Evolutionary conservation across 2,113 vertebrate genomes (phyloP).

Genomic region (Zosterops hypoxanthus): DNA sequence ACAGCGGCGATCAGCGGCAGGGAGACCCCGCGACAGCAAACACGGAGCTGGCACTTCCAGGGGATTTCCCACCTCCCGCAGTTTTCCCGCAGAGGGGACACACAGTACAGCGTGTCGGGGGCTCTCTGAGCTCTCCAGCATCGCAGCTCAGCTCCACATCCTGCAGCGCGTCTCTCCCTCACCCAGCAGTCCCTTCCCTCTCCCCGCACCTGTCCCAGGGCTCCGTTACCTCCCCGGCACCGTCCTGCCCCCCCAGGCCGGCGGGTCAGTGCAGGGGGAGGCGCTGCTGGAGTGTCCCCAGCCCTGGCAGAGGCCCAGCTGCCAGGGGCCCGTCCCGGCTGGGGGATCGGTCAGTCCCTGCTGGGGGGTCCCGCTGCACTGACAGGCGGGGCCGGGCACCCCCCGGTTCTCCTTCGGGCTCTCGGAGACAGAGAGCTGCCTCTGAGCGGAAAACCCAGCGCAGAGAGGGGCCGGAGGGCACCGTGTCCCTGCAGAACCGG

Average conservation of each 20-base stretch:
- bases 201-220: not conserved
- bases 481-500: not conserved
- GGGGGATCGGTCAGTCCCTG: constrained; percentile 16
- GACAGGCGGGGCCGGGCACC: not conserved
- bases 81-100: not conserved
- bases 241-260: not conserved
- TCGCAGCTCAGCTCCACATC: not conserved
- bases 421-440: constrained; percentile 3
- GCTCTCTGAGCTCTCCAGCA: not conserved
- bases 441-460: not conserved
- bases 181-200: rapidly evolving
- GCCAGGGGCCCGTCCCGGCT: constrained; percentile 49
- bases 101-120: rapidly evolving
- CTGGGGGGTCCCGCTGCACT: constrained; percentile 9
- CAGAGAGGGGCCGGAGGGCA: not conserved
- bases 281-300: constrained; percentile 68
- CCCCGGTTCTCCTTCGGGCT: not conserved
- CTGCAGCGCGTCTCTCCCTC: not conserved
- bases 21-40: not conserved
- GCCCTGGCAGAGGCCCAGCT: constrained; percentile 62
- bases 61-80: not conserved
- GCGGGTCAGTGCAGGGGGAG: constrained; percentile 46
- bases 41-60: not conserved
- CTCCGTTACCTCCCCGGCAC: not conserved
- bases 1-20: not conserved